Evolutionary conservation across 2,888 invertebrate genomes (phyloP), one percentile per base, ranked within the genome.

Genomic region (Parascotia fuliginaria): DNA sequence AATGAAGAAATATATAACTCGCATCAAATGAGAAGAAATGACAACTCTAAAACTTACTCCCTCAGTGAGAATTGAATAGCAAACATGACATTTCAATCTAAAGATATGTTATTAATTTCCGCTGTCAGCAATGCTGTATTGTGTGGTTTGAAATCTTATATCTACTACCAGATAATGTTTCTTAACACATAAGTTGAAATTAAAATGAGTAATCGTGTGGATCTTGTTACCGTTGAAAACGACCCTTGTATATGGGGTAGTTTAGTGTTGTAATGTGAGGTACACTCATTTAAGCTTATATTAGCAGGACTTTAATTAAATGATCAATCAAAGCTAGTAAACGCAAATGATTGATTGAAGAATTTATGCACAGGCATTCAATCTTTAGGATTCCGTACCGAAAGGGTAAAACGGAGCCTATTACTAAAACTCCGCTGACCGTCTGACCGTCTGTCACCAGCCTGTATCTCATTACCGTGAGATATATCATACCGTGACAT

Each of bases 271-370:
- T 33, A 14, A 33, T 33, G 33, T 16, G 33, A 5, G 16, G 19
- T 19, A 36, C 22, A 5, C 22, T 22, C 11, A 36, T 12, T 11
- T 14, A 9, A 14, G 5, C n/a, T n/a, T 9, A 1, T 14, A 9
- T 33, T 32, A 9, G 3, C 2, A 19, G 36, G 12, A 19, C 9
- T 19, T 16, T 36, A 22, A 36, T 36, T 16, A 19, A 14, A 16
- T 36, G 9, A 36, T 36, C 36, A 36, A 36, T 36, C 36, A 36
- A 36, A n/a, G 11, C 16, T 4, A 16, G n/a, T n/a, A n/a, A n/a
- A n/a, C n/a, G n/a, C n/a, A 15, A n/a, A 33, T 33, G 33, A 33
- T 33, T 16, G 33, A 15, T 13, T 31, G 33, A 14, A 15, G 9
- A n/a, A 15, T 33, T 6, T 2, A 14, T 29, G n/a, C 11, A 29